Evolutionary conservation across 2,113 vertebrate genomes (phyloP).

Genomic region (Sylvilagus bachmani): DNA sequence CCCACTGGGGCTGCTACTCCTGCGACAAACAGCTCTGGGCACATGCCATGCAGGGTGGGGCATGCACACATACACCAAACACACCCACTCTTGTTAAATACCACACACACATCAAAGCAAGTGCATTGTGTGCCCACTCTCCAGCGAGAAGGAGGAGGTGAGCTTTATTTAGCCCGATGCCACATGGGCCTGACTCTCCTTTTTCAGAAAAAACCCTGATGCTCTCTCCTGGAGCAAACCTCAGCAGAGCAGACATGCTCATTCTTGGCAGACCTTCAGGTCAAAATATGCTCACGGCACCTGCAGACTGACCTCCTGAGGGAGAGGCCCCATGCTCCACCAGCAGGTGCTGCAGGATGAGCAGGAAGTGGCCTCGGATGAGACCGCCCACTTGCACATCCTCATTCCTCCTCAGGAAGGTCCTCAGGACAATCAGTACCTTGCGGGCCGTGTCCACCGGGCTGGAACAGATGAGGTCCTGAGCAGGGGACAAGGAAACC

Average conservation of each 20-base stretch:
- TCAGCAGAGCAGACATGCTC: not conserved
- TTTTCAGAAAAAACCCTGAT: slow-evolving; percentile 41
- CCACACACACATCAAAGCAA: not conserved
- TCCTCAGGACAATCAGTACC: slow-evolving; percentile 88
- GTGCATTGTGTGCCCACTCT: not conserved
- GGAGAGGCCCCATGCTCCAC: slow-evolving; percentile 85
- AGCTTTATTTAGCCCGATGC: not conserved
- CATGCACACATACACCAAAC: not conserved
- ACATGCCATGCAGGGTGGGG: slow-evolving; percentile 5
- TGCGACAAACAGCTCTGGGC: slow-evolving; percentile 56
- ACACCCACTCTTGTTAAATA: slow-evolving; percentile 14
- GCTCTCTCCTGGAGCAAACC: slow-evolving; percentile 1
- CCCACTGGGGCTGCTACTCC: slow-evolving; percentile 40
- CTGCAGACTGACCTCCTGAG: slow-evolving; percentile 83
- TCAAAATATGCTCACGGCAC: not conserved
- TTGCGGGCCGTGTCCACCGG: slow-evolving; percentile 87
- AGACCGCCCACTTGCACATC: slow-evolving; percentile 87
- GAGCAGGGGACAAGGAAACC: slow-evolving; percentile 51
- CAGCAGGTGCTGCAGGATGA: slow-evolving; percentile 91
- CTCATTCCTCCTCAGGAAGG: slow-evolving; percentile 86
- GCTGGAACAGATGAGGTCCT: slow-evolving; percentile 92
- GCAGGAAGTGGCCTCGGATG: slow-evolving; percentile 91
- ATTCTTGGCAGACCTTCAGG: not conserved
- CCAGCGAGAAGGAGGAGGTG: not conserved
- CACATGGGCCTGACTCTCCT: slow-evolving; percentile 19